phyloP scores from a whole-genome alignment of 2,888 invertebrate species.

The Molorchus minor region DNA sequence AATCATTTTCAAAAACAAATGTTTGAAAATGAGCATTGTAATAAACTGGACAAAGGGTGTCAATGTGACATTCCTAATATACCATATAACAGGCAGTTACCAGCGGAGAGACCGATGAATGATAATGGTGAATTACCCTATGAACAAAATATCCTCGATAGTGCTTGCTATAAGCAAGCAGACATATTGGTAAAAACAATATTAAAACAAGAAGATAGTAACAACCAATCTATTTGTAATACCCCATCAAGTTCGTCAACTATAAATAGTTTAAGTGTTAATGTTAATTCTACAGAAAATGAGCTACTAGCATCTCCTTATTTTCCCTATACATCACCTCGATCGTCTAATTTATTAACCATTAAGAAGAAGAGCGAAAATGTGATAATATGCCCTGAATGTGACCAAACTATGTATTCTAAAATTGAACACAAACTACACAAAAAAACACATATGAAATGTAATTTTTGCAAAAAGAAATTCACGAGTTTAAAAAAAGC shows the following conservation, averaged over 20 bases:
- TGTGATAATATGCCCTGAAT: slow-evolving; percentile 27
- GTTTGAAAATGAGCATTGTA: no score
- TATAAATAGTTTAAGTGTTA: slow-evolving; percentile 1
- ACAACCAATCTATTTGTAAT: no score
- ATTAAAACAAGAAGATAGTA: slow-evolving; percentile 16
- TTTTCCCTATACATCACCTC: slow-evolving; percentile 10
- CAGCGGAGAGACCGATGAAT: no score
- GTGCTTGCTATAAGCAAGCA: no score
- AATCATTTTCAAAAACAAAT: no score
- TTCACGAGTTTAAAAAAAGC: slow-evolving; percentile 27
- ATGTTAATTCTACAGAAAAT: not conserved
- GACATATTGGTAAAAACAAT: no score
- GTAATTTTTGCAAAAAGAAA: slow-evolving; percentile 31
- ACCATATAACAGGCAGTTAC: no score
- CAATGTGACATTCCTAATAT: no score
- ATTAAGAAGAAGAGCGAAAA: slow-evolving; percentile 16
- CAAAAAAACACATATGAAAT: slow-evolving; percentile 28
- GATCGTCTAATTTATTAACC: slow-evolving; percentile 11
- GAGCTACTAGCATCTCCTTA: not conserved
- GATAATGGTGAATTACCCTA: no score
- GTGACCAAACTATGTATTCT: slow-evolving; percentile 23
- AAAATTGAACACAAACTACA: slow-evolving; percentile 23
- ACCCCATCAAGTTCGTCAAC: not conserved
- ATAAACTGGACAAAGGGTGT: no score
- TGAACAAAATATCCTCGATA: no score